Conservation (phyloP, 2,888 invertebrate species). For the Zootermopsis nevadensis region DNA sequence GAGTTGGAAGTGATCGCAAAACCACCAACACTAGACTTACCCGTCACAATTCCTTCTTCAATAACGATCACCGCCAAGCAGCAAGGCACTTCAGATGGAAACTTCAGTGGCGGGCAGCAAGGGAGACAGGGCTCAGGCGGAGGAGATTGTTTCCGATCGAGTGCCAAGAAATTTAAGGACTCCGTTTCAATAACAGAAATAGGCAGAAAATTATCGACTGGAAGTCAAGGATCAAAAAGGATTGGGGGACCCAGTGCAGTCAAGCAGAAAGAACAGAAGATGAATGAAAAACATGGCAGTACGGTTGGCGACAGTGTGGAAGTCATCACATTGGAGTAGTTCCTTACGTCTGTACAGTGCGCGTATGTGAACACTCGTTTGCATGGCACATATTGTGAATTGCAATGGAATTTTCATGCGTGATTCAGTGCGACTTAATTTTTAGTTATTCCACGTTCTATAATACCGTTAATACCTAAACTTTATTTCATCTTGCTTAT, state of each 20-base stretch:
- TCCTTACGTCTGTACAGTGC: background rate
- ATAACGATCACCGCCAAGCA: slow-evolving; percentile 48
- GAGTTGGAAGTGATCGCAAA: slow-evolving; percentile 37
- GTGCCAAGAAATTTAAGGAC: slow-evolving; percentile 43
- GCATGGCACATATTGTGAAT: background rate
- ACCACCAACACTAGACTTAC: slow-evolving; percentile 23
- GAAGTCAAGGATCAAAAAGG: slow-evolving; percentile 16
- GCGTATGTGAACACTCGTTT: background rate
- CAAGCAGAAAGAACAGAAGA: slow-evolving; percentile 51
- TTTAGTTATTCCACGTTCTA: too few relatives aligned
- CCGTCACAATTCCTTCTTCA: slow-evolving; percentile 44
- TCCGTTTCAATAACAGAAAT: slow-evolving; percentile 45
- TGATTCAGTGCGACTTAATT: background rate
- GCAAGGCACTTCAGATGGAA: slow-evolving; percentile 63
- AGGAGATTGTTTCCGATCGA: background rate
- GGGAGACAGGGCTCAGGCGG: background rate
- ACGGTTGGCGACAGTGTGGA: slow-evolving; percentile 46
- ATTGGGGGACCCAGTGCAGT: background rate
- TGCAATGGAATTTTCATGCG: background rate
- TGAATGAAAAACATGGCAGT: slow-evolving; percentile 42
- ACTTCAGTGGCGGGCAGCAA: background rate
- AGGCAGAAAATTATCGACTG: slow-evolving; percentile 1
- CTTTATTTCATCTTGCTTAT: too few relatives aligned
- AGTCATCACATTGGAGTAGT: slow-evolving; percentile 53
- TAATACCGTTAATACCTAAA: too few relatives aligned